Conservation (phyloP, 2,888 invertebrate genomes). For the Tridacna gigas region DNA sequence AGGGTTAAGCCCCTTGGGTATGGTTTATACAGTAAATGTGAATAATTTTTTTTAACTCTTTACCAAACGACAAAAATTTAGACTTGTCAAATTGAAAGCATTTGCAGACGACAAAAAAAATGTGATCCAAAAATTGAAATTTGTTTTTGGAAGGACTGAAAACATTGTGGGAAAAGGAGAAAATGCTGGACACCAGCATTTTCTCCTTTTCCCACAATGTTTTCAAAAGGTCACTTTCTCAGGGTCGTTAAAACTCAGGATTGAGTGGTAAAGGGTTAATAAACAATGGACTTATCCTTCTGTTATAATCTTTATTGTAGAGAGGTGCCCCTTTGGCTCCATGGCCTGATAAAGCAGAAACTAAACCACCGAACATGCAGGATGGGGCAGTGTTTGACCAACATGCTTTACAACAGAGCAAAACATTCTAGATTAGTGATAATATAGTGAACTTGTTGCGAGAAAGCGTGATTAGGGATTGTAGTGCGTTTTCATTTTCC, state of each 20-base stretch:
- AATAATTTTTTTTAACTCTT: too few relatives aligned
- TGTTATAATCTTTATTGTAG: conserved; percentile 52
- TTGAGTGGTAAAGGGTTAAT: too few relatives aligned
- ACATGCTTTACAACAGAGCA: conserved; percentile 12
- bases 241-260: too few relatives aligned
- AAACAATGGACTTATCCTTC: too few relatives aligned
- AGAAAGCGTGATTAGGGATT: too few relatives aligned
- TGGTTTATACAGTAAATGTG: not conserved
- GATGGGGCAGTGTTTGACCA: conserved; percentile 10
- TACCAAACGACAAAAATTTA: too few relatives aligned
- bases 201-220: not conserved
- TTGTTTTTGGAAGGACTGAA: too few relatives aligned
- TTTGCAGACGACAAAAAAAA: too few relatives aligned
- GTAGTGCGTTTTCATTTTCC: not conserved
- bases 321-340: conserved; percentile 68
- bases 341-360: conserved; percentile 69
- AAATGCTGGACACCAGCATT: not conserved
- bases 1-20: too few relatives aligned
- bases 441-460: too few relatives aligned
- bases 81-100: too few relatives aligned
- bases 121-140: too few relatives aligned
- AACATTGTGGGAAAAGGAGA: not conserved
- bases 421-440: conserved; percentile 10
- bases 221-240: not conserved
- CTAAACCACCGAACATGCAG: conserved; percentile 45